Conservation (phyloP, 2,888 invertebrate genomes). For the Auanema freiburgensis region DNA sequence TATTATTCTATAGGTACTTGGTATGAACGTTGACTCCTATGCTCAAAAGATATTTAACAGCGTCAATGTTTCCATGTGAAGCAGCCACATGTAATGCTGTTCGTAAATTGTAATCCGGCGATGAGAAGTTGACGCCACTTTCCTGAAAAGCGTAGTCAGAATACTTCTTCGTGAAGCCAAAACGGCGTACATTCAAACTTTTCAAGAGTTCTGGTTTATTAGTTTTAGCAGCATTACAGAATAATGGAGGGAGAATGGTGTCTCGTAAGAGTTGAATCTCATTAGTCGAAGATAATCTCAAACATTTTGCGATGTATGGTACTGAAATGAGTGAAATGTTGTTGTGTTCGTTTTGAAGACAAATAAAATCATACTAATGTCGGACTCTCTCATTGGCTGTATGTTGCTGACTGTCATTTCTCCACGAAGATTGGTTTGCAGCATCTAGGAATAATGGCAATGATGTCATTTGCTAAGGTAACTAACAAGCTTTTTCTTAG, state of each 20-base stretch:
- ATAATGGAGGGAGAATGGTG: slow-evolving; percentile 76
- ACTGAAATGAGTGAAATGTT: slow-evolving; percentile 37
- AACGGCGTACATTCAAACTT: slow-evolving; percentile 34
- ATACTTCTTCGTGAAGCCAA: too few species aligned
- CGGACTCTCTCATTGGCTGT: slow-evolving; percentile 52
- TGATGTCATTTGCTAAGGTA: background rate
- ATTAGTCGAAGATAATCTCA: slow-evolving; percentile 54
- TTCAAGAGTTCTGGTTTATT: slow-evolving; percentile 62
- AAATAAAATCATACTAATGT: slow-evolving; percentile 56
- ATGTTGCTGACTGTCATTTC: slow-evolving; percentile 73
- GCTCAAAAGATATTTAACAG: slow-evolving; percentile 77
- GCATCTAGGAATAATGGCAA: slow-evolving; percentile 71
- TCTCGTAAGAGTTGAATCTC: slow-evolving; percentile 59
- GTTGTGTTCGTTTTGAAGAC: too few species aligned
- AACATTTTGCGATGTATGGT: slow-evolving; percentile 56
- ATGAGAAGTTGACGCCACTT: slow-evolving; percentile 77
- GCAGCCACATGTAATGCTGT: slow-evolving; percentile 83
- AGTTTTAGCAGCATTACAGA: slow-evolving; percentile 72
- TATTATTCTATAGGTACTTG: slow-evolving; percentile 27
- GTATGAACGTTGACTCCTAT: slow-evolving; percentile 83
- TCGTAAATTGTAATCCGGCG: slow-evolving; percentile 76
- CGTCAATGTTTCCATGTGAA: slow-evolving; percentile 73
- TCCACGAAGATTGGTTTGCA: slow-evolving; percentile 77
- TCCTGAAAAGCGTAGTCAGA: slow-evolving; percentile 18
- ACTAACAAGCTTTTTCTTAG: slow-evolving; percentile 64